phyloP scores from a whole-genome alignment of 2,797 vertebrate genomes.

The Taeniopygia guttata region DNA sequence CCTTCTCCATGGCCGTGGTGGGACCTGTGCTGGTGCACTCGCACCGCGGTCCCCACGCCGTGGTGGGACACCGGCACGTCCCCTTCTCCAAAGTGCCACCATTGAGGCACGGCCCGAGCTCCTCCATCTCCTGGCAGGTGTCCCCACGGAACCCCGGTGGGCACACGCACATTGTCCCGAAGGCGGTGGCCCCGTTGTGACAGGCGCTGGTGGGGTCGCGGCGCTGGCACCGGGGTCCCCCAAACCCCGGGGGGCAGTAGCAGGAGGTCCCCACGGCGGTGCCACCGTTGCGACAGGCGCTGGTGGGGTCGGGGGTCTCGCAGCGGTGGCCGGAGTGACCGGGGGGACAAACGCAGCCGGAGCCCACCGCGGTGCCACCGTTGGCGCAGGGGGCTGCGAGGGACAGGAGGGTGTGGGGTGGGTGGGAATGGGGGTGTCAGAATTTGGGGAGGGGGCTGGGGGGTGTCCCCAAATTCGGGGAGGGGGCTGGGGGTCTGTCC shows the following conservation, averaged over 20 bases:
- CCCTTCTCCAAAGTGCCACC: not conserved
- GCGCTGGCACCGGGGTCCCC: not conserved
- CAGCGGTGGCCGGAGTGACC: not conserved
- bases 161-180: not conserved
- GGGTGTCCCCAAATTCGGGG: not conserved
- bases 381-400: not conserved
- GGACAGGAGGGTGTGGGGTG: not conserved
- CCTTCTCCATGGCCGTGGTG: not conserved
- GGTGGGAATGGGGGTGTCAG: fast-evolving
- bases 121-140: not conserved
- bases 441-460: not conserved
- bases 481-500: not conserved
- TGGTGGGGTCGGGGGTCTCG: not conserved
- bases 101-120: not conserved
- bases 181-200: not conserved
- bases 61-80: not conserved
- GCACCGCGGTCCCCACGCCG: not conserved
- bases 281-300: not conserved
- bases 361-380: not conserved
- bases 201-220: not conserved
- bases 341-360: not conserved
- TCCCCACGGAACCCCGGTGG: not conserved
- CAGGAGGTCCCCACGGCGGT: not conserved
- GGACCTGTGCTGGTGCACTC: not conserved
- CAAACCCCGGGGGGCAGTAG: fast-evolving